A percentile compares a stretch with the other conserved stretches of the same genome.
Evolutionary conservation across 2,113 vertebrate genomes (phyloP).

Genomic region (Ophiodon elongatus): DNA sequence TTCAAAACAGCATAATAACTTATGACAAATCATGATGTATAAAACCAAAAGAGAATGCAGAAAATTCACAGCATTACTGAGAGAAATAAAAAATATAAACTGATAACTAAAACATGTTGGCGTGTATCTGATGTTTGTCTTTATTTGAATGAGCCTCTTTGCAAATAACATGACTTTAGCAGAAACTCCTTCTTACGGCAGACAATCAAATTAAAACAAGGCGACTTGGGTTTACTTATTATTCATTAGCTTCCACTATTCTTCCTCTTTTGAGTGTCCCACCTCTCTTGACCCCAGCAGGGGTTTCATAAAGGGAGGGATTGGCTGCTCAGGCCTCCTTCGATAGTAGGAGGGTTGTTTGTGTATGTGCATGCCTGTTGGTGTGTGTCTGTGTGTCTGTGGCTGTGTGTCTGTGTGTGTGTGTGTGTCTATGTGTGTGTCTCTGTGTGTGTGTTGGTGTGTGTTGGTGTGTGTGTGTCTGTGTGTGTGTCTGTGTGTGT

Average conservation of each 20-base stretch:
- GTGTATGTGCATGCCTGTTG: not conserved
- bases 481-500: conserved; percentile 9
- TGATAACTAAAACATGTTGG: conserved; percentile 40
- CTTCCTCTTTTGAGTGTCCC: conserved; percentile 19
- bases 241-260: conserved; percentile 14
- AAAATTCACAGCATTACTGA: conserved; percentile 64
- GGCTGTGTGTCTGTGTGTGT: not conserved
- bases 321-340: conserved; percentile 20
- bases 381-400: conserved; percentile 10
- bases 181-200: conserved; percentile 57
- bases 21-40: conserved; percentile 42
- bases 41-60: conserved; percentile 55
- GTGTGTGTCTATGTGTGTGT: not conserved
- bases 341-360: conserved; percentile 34
- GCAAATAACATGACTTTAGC: conserved; percentile 39
- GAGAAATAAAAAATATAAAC: conserved; percentile 53
- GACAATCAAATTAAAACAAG: conserved; percentile 75
- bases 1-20: conserved; percentile 52
- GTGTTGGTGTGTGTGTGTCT: no score
- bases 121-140: conserved; percentile 52
- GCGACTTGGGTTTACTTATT: conserved; percentile 64
- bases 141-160: conserved; percentile 64
- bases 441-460: not conserved
- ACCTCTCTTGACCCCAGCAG: conserved; percentile 30
- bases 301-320: conserved; percentile 31